These are phyloP conservation scores for Graphium colonna DNA, from an alignment of 2,888 invertebrate genomes.

Conservation along the genomic window DNA sequence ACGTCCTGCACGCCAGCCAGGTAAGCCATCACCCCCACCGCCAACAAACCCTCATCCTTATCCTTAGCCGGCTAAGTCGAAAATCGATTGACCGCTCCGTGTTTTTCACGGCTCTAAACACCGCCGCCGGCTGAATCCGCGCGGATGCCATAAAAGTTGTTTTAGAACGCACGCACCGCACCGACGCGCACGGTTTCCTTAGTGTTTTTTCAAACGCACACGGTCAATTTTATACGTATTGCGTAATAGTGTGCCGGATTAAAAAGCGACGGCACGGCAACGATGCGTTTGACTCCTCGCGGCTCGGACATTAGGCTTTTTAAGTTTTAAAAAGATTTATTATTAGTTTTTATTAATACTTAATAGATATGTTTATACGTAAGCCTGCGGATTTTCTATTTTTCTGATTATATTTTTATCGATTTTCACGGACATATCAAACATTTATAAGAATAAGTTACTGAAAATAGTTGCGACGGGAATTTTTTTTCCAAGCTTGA, in stretches of 20 bases:
- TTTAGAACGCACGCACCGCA: slow-evolving; percentile 41
- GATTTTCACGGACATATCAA: neutral
- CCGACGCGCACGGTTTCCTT: slow-evolving; percentile 35
- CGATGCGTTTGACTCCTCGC: neutral
- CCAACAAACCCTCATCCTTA: slow-evolving; percentile 29
- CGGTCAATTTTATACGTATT: slow-evolving; percentile 36
- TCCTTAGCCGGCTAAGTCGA: slow-evolving; percentile 50
- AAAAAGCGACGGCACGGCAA: slow-evolving; percentile 2
- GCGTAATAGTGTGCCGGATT: slow-evolving; percentile 45
- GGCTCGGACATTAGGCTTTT: slow-evolving; percentile 20
- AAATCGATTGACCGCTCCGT: slow-evolving; percentile 72
- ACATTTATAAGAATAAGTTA: neutral
- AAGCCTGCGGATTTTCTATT: too few relatives aligned
- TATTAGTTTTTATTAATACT: too few relatives aligned
- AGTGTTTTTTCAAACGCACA: slow-evolving; percentile 34
- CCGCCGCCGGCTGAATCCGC: slow-evolving; percentile 59
- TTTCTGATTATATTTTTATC: too few relatives aligned
- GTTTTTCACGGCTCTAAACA: slow-evolving; percentile 69
- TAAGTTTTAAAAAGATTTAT: too few relatives aligned
- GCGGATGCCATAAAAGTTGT: slow-evolving; percentile 61
- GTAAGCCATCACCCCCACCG: slow-evolving; percentile 58
- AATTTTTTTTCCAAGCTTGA: too few relatives aligned
- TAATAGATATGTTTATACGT: too few relatives aligned
- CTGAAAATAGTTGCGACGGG: too few relatives aligned
- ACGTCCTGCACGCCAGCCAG: slow-evolving; percentile 79